phyloP scores from a whole-genome alignment of 2,113 vertebrate species.

The Eubucco bourcierii region DNA sequence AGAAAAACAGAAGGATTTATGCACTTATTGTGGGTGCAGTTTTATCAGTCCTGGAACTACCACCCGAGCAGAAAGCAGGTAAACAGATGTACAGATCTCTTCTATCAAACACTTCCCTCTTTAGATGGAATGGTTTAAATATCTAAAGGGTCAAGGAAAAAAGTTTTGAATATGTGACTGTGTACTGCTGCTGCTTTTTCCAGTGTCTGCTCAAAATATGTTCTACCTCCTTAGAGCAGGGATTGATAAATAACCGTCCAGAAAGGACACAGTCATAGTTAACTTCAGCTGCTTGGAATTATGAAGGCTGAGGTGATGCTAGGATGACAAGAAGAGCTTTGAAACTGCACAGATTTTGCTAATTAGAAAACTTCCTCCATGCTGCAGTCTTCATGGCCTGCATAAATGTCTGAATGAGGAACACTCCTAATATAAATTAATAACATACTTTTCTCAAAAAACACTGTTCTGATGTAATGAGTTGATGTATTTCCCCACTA shows the following conservation, averaged over 20 bases:
- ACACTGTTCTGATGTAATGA: background rate
- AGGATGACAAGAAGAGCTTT: background rate
- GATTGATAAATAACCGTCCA: background rate
- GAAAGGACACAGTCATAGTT: background rate
- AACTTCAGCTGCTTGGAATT: background rate
- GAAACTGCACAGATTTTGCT: background rate
- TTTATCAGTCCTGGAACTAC: background rate
- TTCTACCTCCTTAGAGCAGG: background rate
- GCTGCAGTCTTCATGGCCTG: background rate
- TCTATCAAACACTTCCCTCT: background rate
- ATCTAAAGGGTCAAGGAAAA: background rate
- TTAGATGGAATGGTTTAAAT: background rate
- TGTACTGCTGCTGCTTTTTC: background rate
- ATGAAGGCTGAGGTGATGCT: background rate
- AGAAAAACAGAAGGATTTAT: background rate
- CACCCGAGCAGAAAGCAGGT: background rate
- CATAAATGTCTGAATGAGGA: background rate
- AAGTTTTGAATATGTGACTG: background rate
- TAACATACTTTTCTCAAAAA: constrained; percentile 1
- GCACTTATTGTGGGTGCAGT: background rate
- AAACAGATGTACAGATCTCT: background rate
- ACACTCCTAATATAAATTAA: background rate
- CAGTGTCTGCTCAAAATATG: background rate
- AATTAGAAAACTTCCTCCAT: background rate
- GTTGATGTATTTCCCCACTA: background rate